Conservation (phyloP, 2,113 vertebrate genomes). For the Macaca nemestrina region DNA sequence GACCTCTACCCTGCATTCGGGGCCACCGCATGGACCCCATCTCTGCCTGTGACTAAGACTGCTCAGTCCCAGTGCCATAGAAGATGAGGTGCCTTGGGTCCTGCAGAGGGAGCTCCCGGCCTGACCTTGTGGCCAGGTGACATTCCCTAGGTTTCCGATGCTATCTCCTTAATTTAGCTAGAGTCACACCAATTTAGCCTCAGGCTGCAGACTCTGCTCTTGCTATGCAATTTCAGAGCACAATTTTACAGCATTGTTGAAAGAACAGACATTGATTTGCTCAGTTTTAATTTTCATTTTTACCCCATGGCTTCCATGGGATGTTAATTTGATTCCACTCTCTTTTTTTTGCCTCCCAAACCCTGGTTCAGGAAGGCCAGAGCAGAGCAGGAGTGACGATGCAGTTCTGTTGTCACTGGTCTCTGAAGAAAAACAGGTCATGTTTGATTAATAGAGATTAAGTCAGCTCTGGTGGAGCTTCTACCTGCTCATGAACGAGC, state of each 20-base stretch:
- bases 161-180: not conserved
- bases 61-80: not conserved
- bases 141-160: not conserved
- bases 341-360: not conserved
- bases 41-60: not conserved
- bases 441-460: not conserved
- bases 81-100: not conserved
- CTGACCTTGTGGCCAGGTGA: not conserved
- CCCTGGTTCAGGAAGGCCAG: not conserved
- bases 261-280: not conserved
- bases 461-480: not conserved
- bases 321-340: not conserved
- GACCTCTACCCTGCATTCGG: fast-evolving
- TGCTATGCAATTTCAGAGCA: not conserved
- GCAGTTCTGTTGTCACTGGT: not conserved
- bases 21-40: fast-evolving
- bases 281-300: not conserved
- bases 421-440: constrained; percentile 22
- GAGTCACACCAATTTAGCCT: not conserved
- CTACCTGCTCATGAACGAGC: not conserved
- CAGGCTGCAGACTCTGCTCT: not conserved
- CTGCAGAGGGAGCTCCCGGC: not conserved
- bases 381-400: not conserved
- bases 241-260: not conserved
- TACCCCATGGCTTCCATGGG: not conserved